Conservation (phyloP, 2,797 vertebrate species). For the Bryconaethiops microstoma region DNA sequence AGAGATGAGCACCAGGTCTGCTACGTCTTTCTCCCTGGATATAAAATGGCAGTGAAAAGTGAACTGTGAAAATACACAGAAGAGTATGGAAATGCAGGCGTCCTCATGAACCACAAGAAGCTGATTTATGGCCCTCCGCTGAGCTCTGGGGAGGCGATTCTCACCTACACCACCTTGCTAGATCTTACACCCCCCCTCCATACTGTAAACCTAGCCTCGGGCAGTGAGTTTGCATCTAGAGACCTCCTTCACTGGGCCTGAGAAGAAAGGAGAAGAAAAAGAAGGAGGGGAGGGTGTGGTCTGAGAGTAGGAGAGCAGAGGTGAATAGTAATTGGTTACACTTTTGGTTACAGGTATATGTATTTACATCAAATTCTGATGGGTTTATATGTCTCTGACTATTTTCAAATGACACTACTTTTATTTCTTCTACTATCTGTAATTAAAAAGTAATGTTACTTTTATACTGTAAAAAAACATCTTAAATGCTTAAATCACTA, state of each 20-base stretch:
- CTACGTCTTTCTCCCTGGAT: conserved; percentile 6
- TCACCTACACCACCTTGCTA: conserved; percentile 21
- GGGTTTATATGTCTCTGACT: background rate
- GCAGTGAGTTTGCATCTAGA: conserved; percentile 21
- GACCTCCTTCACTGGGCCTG: conserved; percentile 2
- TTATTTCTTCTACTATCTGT: background rate
- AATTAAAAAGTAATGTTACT: background rate
- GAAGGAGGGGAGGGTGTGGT: background rate
- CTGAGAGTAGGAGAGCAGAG: background rate
- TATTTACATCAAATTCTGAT: background rate
- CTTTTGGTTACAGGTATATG: background rate
- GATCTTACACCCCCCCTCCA: conserved; percentile 30
- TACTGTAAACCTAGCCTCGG: conserved; percentile 13
- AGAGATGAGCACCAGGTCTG: conserved; percentile 10
- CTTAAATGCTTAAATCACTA: too few relatives aligned
- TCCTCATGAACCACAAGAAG: conserved; percentile 5
- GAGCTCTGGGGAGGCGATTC: conserved; percentile 5
- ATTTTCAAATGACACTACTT: background rate
- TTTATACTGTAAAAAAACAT: background rate
- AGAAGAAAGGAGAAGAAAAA: conserved; percentile 1
- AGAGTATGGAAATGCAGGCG: conserved; percentile 34
- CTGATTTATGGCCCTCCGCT: conserved; percentile 48
- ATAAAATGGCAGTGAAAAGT: conserved; percentile 16
- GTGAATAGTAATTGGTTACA: background rate
- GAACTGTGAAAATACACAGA: conserved; percentile 33